Conservation (phyloP, 2,797 vertebrate genomes). For the Rhynchonycteris naso region DNA sequence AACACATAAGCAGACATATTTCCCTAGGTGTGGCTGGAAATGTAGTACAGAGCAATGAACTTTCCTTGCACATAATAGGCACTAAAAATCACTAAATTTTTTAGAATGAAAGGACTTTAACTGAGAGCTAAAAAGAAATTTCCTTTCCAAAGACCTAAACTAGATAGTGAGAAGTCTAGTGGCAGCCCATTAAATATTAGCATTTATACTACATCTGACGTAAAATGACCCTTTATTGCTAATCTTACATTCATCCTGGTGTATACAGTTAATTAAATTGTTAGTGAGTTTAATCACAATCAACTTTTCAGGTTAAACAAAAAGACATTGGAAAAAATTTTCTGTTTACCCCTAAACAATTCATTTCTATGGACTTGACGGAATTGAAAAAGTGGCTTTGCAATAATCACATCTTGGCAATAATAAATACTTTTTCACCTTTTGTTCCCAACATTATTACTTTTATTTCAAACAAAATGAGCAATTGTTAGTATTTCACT, state of each 20-base stretch:
- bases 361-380: background rate
- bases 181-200: background rate
- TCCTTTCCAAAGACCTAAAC: background rate
- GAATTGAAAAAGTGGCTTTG: background rate
- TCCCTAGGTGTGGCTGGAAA: background rate
- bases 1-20: background rate
- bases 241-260: background rate
- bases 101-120: constrained; percentile 2
- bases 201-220: background rate
- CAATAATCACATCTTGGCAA: background rate
- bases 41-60: background rate
- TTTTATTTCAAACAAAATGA: background rate
- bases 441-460: background rate
- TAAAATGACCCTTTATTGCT: background rate
- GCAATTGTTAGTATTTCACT: background rate
- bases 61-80: background rate
- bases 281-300: background rate
- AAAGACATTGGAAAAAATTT: background rate
- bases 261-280: background rate
- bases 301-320: background rate
- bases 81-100: constrained; percentile 13
- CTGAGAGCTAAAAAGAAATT: background rate
- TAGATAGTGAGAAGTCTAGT: background rate
- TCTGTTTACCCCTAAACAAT: background rate
- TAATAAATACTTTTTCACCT: background rate